phyloP scores from a whole-genome alignment of 2,888 invertebrate species.

The Trachelus tabidus region DNA sequence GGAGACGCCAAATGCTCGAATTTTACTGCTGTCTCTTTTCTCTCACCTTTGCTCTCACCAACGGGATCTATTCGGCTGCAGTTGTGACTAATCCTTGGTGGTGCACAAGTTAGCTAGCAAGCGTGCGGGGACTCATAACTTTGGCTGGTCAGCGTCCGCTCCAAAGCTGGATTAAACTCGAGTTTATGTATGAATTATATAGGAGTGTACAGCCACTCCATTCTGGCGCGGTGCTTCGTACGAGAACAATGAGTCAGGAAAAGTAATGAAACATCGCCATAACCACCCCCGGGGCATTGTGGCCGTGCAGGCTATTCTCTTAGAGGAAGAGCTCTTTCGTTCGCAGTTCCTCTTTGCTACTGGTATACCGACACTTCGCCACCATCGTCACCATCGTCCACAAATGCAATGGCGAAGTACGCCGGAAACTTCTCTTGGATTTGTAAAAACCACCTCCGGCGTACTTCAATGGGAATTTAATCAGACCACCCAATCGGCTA shows the following conservation, averaged over 20 bases:
- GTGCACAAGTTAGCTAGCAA: background rate
- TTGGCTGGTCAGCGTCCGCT: conserved; percentile 29
- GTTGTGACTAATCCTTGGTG: background rate
- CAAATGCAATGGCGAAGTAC: background rate
- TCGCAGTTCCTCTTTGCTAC: background rate
- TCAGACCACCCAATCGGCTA: background rate
- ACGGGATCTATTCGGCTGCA: background rate
- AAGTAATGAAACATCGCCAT: conserved; percentile 20
- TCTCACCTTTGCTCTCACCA: background rate
- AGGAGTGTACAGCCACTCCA: conserved; percentile 7
- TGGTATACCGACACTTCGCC: background rate
- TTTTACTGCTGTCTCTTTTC: background rate
- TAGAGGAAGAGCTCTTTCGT: background rate
- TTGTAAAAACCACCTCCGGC: background rate
- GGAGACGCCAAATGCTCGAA: background rate
- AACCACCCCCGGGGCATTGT: background rate
- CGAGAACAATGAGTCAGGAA: conserved; percentile 9
- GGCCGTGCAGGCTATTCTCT: background rate
- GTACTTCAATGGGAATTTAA: background rate
- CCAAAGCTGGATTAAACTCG: conserved; percentile 43
- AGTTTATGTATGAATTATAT: conserved; percentile 42
- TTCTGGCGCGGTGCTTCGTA: background rate
- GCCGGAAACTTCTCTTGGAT: background rate
- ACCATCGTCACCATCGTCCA: background rate
- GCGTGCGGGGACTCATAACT: conserved; percentile 32